phyloP scores from a whole-genome alignment of 1,140 invertebrate species.

The Aphelinus certus region DNA sequence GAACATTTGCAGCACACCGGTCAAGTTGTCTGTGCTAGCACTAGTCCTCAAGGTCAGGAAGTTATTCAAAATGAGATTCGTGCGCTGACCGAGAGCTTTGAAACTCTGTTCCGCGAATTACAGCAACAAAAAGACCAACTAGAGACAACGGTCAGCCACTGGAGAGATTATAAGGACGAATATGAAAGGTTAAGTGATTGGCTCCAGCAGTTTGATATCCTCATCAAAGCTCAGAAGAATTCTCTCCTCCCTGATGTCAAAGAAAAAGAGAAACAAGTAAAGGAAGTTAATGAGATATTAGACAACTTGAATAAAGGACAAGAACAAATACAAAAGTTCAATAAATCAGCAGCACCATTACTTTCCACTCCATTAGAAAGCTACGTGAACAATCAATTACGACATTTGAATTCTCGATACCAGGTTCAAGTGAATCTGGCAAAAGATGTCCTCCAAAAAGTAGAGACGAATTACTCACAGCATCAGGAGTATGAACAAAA shows the following conservation, averaged over 20 bases:
- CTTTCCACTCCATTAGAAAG: conserved; percentile 87
- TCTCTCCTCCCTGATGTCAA: conserved; percentile 81
- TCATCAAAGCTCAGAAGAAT: conserved; percentile 90
- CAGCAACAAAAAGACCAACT: conserved; percentile 85
- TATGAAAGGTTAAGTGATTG: conserved; percentile 91
- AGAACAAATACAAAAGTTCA: conserved; percentile 85
- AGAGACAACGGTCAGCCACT: conserved; percentile 83
- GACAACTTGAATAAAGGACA: conserved; percentile 81
- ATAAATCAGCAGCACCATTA: conserved; percentile 78
- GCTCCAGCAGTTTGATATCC: conserved; percentile 92
- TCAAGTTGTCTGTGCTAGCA: conserved; percentile 84
- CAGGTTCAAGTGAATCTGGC: conserved; percentile 89
- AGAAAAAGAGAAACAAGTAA: conserved; percentile 88
- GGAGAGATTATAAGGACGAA: conserved; percentile 92
- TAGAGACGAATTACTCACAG: conserved; percentile 88
- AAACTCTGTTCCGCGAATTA: conserved; percentile 86
- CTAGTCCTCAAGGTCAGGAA: conserved; percentile 80
- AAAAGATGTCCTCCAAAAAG: conserved; percentile 92
- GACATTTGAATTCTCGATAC: conserved; percentile 90
- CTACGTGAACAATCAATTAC: conserved; percentile 90
- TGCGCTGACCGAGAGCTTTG: conserved; percentile 84
- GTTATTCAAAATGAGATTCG: conserved; percentile 86
- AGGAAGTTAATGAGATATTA: conserved; percentile 81
- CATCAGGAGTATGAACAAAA: conserved; percentile 86
- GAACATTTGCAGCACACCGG: conserved; percentile 88